phyloP scores from a whole-genome alignment of 2,113 vertebrate species.

The Nettapus auritus region DNA sequence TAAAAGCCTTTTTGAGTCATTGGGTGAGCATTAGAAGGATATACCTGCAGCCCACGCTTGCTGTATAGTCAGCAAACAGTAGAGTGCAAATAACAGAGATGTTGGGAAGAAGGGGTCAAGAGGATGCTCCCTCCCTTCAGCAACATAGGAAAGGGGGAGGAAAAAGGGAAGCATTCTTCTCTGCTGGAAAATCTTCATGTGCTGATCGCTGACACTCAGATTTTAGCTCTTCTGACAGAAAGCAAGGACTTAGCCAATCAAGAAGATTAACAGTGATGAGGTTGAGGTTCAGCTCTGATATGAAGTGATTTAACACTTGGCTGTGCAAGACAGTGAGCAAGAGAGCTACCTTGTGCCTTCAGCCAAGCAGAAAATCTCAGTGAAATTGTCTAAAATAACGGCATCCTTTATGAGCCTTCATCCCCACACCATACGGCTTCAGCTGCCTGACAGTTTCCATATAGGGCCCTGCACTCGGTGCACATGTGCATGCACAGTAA shows the following conservation, averaged over 20 bases:
- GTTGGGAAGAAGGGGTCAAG: not conserved
- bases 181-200: not conserved
- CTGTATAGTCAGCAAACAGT: not conserved
- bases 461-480: not conserved
- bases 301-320: constrained; percentile 66
- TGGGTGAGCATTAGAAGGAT: not conserved
- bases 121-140: not conserved
- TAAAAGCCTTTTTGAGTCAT: not conserved
- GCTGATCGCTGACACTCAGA: not conserved
- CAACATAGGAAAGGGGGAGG: not conserved
- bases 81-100: not conserved
- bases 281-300: constrained; percentile 55
- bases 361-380: constrained; percentile 84
- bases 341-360: constrained; percentile 82
- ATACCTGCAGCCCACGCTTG: not conserved
- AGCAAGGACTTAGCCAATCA: constrained; percentile 48
- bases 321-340: constrained; percentile 37
- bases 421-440: constrained; percentile 43
- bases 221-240: constrained; percentile 61
- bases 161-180: not conserved
- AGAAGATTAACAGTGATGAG: constrained; percentile 50
- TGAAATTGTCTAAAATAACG: constrained; percentile 82
- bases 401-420: constrained; percentile 82
- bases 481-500: not conserved
- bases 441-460: not conserved